Base-by-base conservation (phyloP, 1,140 invertebrate genomes). In the Ectropis grisescens region DNA sequence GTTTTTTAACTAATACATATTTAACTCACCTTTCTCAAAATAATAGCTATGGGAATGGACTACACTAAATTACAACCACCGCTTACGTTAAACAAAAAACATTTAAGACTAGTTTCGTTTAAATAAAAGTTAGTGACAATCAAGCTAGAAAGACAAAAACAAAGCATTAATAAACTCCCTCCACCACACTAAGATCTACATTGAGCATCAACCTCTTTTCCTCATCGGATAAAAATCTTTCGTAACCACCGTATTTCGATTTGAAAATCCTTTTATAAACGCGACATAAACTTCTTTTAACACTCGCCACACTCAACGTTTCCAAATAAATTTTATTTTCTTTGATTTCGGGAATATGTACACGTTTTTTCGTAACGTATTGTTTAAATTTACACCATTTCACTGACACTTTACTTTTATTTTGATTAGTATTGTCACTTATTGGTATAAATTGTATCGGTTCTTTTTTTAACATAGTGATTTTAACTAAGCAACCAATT, bases 151-250 rank as follows among this genome's bases (percentile, higher is more conserved):
- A n/a, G n/a, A n/a, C n/a, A n/a, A n/a, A 19, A 19, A 19, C 8
- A 6, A 26, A 26, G 10, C 3, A n/a, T 30, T 46, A 60, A 27
- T 59, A 66, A 39, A 58, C 29, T 29, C 58, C 66, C 58, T 75
- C 75, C 68, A 76, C 75, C 61, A 58, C 43, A 41, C 38, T 33
- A 28, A 44, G 41, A 47, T 78, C 64, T 29, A 53, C 36, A 36
- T 31, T 8, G 39, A 52, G 58, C 23, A 47, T 55, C 26, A 75
- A 82, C 82, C 79, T 81, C 61, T 67, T 82, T 49, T 83, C 82
- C 49, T 83, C 80, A 14, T 82, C 80, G 5, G 70, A 58, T 16
- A 76, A 37, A 45, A 82, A 66, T 33, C 61, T 60, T 43, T 70
- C 67, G 49, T 83, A 83, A 26, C 70, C 71, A 37, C 40, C 37